A percentile compares a stretch with the other conserved stretches of the same genome.
phyloP scores from a whole-genome alignment of 2,888 invertebrate genomes.

The Caenorhabditis macrosperma region DNA sequence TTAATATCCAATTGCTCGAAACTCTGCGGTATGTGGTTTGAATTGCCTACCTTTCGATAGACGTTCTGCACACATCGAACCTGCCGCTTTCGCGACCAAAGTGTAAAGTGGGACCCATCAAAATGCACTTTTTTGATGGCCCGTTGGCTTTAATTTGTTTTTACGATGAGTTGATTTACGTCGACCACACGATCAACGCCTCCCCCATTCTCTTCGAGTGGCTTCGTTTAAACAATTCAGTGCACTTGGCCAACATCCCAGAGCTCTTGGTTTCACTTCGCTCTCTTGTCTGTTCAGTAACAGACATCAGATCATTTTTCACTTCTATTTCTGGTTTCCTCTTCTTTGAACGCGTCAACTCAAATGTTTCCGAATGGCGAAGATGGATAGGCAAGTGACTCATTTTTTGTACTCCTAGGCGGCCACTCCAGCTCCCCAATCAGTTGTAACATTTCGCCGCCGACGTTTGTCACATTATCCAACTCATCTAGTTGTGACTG shows the following conservation, averaged over 20 bases:
- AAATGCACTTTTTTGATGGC: constrained; percentile 35
- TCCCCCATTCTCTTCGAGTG: constrained; percentile 8
- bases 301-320: constrained; percentile 2
- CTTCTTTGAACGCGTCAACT: background rate
- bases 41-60: constrained; percentile 30
- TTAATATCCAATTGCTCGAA: no score
- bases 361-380: no score
- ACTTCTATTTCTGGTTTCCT: background rate
- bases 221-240: constrained; percentile 37
- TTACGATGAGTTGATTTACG: constrained; percentile 33
- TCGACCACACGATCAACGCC: constrained; percentile 13
- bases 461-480: constrained; percentile 39
- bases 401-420: background rate
- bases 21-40: background rate
- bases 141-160: constrained; percentile 42
- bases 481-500: constrained; percentile 36
- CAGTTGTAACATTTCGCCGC: constrained; percentile 21
- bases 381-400: no score
- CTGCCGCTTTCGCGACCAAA: constrained; percentile 16
- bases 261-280: background rate
- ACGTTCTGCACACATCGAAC: constrained; percentile 38
- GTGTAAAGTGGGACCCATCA: constrained; percentile 41
- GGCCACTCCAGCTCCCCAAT: background rate
- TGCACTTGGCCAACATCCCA: background rate
- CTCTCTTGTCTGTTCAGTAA: background rate